These are phyloP conservation scores for Sprattus sprattus DNA, from an alignment of 2,113 vertebrate genomes.

Conservation along the genomic window DNA sequence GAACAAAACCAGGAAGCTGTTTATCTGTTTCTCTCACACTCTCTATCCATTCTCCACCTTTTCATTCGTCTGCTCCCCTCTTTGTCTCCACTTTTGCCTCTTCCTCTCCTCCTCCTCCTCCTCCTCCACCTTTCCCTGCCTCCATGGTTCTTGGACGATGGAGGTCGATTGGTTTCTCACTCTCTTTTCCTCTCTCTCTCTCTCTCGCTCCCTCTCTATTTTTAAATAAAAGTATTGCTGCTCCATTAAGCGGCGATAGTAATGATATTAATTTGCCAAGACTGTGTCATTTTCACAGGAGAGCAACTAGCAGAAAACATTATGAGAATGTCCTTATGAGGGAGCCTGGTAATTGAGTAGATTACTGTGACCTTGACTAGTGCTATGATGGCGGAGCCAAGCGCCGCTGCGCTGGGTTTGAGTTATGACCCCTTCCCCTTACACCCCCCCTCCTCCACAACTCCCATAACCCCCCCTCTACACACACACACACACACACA, in stretches of 20 bases:
- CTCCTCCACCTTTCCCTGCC: background rate
- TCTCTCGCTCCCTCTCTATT: slow-evolving; percentile 67
- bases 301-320: slow-evolving; percentile 98
- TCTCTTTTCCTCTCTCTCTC: slow-evolving; percentile 5
- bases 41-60: background rate
- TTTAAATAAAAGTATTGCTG: slow-evolving; percentile 82
- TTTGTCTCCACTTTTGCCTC: slow-evolving; percentile 9
- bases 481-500: background rate
- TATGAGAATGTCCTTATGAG: slow-evolving; percentile 96
- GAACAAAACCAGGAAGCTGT: background rate
- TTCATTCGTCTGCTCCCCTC: background rate
- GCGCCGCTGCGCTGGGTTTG: slow-evolving; percentile 80
- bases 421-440: slow-evolving; percentile 67
- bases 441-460: slow-evolving; percentile 24
- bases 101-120: slow-evolving; percentile 27
- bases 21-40: background rate
- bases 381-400: slow-evolving; percentile 82
- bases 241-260: slow-evolving; percentile 91
- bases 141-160: background rate
- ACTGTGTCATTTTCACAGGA: slow-evolving; percentile 97
- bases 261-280: slow-evolving; percentile 99
- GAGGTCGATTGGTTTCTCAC: slow-evolving; percentile 19
- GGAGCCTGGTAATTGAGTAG: slow-evolving; percentile 95
- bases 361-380: slow-evolving; percentile 99
- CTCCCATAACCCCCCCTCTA: slow-evolving; percentile 9